Percentiles rank a stretch among this genome's conserved stretches.
These are phyloP conservation scores for Nomada fucata DNA, from an alignment of 2,888 invertebrate species.

Conservation along the genomic window DNA sequence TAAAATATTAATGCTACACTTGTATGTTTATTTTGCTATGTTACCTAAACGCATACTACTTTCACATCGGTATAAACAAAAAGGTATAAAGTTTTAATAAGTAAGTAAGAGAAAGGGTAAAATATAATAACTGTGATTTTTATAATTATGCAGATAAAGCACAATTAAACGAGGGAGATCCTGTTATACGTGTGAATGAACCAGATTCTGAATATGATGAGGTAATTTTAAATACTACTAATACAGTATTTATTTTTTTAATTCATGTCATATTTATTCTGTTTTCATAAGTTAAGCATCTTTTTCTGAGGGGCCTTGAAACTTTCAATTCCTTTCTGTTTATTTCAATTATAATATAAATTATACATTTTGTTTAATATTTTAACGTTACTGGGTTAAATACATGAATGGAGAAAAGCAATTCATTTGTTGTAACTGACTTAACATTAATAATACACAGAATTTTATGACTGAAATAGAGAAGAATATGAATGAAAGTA, in stretches of 20 bases:
- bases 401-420: neutral
- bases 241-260: neutral
- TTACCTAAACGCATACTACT: conserved; percentile 72
- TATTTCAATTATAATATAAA: neutral
- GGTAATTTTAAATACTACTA: conserved; percentile 42
- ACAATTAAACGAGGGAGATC: conserved; percentile 2
- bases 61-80: conserved; percentile 33
- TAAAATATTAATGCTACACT: conserved; percentile 80
- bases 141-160: conserved; percentile 41
- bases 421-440: conserved; percentile 29
- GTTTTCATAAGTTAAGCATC: neutral
- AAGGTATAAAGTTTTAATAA: conserved; percentile 27
- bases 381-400: neutral
- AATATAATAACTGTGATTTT: conserved; percentile 18
- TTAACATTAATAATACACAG: conserved; percentile 56
- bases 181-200: neutral
- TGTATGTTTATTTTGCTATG: conserved; percentile 80
- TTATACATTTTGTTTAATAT: conserved; percentile 6
- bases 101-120: neutral
- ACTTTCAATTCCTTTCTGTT: neutral
- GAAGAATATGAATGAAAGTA: conserved; percentile 67
- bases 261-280: conserved; percentile 10
- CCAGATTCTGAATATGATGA: conserved; percentile 35
- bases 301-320: conserved; percentile 3
- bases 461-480: conserved; percentile 57